Conservation (phyloP, 2,888 invertebrate species). For the Nephrotoma flavescens region DNA sequence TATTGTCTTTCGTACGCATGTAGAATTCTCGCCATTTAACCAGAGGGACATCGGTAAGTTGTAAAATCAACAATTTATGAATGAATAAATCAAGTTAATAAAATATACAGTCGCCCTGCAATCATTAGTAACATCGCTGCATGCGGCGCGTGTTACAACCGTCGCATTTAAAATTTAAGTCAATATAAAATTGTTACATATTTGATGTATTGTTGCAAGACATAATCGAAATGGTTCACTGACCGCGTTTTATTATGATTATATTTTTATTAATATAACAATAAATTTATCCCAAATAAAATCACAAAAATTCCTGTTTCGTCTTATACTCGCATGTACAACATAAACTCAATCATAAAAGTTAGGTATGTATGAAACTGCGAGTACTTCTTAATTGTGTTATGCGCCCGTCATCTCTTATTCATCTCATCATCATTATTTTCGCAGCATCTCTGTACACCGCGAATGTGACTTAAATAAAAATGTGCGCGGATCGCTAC, state of each 20-base stretch:
- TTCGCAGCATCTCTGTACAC: neutral
- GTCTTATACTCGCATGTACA: neutral
- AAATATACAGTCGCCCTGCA: too few relatives aligned
- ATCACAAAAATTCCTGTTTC: neutral
- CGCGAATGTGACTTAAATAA: neutral
- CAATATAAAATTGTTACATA: neutral
- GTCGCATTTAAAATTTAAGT: too few relatives aligned
- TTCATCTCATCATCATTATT: neutral
- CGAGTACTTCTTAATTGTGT: neutral
- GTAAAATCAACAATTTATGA: too few relatives aligned
- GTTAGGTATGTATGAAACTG: neutral
- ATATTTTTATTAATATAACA: neutral
- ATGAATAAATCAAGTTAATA: too few relatives aligned
- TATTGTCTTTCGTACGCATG: too few relatives aligned
- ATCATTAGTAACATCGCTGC: too few relatives aligned
- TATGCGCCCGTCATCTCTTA: neutral
- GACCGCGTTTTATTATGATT: neutral
- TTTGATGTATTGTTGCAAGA: neutral
- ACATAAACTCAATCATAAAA: neutral
- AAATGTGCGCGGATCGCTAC: neutral
- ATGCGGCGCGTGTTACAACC: too few relatives aligned
- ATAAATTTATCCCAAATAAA: neutral
- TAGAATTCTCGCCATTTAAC: too few relatives aligned
- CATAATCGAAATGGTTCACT: neutral
- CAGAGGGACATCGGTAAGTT: too few relatives aligned